A percentile compares a stretch with the other conserved stretches of the same genome.
These are phyloP conservation scores for Caranx melampygus DNA, from an alignment of 2,113 vertebrate species.

Conservation along the genomic window DNA sequence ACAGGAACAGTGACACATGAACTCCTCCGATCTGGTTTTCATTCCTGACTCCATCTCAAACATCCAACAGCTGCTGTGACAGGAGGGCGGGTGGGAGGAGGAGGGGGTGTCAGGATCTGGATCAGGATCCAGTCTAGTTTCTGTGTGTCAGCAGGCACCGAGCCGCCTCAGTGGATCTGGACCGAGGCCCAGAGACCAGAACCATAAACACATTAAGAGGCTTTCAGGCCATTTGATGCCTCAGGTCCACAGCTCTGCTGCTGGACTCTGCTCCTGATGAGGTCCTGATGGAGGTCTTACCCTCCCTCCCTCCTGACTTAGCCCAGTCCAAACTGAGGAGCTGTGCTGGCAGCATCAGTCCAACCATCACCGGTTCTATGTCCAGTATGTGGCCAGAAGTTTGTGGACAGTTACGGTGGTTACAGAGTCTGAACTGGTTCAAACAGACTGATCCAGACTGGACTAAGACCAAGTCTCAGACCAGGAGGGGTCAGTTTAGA, in stretches of 20 bases:
- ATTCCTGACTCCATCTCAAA: background rate
- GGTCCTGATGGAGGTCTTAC: no score
- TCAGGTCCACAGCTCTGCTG: conserved; percentile 17
- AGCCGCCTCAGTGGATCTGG: conserved; percentile 61
- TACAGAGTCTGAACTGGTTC: no score
- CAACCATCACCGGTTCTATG: no score
- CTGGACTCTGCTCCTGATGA: background rate
- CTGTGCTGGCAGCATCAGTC: background rate
- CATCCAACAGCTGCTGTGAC: conserved; percentile 10
- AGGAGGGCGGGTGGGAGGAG: background rate
- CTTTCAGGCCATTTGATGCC: conserved; percentile 45
- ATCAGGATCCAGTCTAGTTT: conserved; percentile 36
- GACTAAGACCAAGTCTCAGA: no score
- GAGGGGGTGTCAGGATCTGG: conserved; percentile 1
- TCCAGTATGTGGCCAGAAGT: background rate
- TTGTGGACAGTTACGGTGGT: background rate
- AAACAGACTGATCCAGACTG: no score
- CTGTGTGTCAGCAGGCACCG: conserved; percentile 63
- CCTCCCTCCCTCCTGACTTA: background rate
- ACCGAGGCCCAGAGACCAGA: conserved; percentile 44
- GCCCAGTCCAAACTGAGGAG: background rate
- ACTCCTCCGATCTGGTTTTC: background rate
- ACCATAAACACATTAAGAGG: conserved; percentile 63
- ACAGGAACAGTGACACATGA: background rate
- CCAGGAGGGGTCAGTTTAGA: no score